Evolutionary conservation across 2,888 invertebrate species (phyloP).

Genomic region (Lycia hirtaria): DNA sequence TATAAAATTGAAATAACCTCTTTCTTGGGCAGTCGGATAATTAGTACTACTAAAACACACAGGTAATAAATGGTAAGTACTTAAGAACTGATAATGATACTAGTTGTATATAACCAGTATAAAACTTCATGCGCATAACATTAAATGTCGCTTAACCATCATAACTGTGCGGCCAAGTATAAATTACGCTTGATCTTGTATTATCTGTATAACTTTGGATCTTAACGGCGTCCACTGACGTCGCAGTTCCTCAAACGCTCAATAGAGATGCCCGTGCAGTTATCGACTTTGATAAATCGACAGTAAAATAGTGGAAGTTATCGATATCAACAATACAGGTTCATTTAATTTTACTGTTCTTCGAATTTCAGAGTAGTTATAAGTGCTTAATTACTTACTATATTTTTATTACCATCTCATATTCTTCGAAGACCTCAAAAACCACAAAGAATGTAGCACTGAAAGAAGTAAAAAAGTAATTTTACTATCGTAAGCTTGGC

Average conservation of each 20-base stretch:
- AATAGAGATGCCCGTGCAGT: conserved; percentile 22
- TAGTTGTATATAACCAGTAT: conserved; percentile 6
- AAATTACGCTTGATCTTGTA: conserved; percentile 37
- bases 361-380: too few relatives aligned
- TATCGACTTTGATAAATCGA: conserved; percentile 21
- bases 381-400: too few relatives aligned
- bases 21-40: too few relatives aligned
- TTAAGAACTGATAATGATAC: conserved; percentile 3
- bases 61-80: too few relatives aligned
- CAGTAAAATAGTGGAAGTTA: neutral
- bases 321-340: neutral
- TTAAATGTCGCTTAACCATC: conserved; percentile 35
- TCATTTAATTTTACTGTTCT: too few relatives aligned
- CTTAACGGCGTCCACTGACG: conserved; percentile 56
- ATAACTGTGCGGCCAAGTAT: conserved; percentile 28
- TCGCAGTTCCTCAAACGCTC: conserved; percentile 39
- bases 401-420: too few relatives aligned
- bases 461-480: too few relatives aligned
- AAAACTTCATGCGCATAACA: conserved; percentile 19
- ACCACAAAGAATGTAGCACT: too few relatives aligned
- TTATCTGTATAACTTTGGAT: conserved; percentile 46
- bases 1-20: too few relatives aligned
- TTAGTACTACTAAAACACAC: too few relatives aligned
- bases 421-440: too few relatives aligned
- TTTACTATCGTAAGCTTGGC: too few relatives aligned